These are phyloP conservation scores for Leuciscus idus DNA, from an alignment of 2,113 vertebrate genomes.

Conservation along the genomic window DNA sequence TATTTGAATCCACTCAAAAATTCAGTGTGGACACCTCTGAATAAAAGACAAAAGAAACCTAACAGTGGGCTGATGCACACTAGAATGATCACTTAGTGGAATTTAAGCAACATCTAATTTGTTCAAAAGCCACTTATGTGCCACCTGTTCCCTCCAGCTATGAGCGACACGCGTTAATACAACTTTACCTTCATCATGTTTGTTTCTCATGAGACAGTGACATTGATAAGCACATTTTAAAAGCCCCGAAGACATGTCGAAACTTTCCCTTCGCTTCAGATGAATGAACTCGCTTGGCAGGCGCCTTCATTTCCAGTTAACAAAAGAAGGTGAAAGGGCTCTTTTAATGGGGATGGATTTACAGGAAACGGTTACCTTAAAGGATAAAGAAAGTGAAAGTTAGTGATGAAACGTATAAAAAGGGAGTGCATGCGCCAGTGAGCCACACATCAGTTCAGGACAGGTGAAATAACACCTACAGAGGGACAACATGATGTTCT, in stretches of 20 bases:
- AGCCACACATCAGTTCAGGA: not conserved
- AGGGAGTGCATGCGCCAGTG: not conserved
- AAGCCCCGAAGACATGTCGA: not conserved
- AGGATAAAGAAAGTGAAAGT: slow-evolving; percentile 56
- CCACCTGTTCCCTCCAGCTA: not conserved
- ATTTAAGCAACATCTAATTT: not conserved
- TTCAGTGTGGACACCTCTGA: not conserved
- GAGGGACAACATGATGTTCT: slow-evolving; percentile 31
- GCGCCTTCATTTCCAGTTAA: not conserved
- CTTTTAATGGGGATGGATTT: slow-evolving; percentile 13
- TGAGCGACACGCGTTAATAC: not conserved
- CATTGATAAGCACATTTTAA: slow-evolving; percentile 36
- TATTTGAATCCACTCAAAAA: not conserved
- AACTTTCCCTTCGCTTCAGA: slow-evolving; percentile 14
- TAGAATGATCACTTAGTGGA: not conserved
- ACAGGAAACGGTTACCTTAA: slow-evolving; percentile 1
- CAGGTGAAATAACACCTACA: slow-evolving; percentile 9
- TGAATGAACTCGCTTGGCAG: slow-evolving; percentile 7
- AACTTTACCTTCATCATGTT: not conserved
- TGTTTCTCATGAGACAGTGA: slow-evolving; percentile 33
- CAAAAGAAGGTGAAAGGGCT: slow-evolving; percentile 33
- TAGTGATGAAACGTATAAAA: slow-evolving; percentile 27
- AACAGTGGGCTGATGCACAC: not conserved
- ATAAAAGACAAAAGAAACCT: not conserved
- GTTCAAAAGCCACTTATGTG: not conserved